Conservation (phyloP, 2,797 vertebrate genomes). For the Sebastes kiyomatsui region DNA sequence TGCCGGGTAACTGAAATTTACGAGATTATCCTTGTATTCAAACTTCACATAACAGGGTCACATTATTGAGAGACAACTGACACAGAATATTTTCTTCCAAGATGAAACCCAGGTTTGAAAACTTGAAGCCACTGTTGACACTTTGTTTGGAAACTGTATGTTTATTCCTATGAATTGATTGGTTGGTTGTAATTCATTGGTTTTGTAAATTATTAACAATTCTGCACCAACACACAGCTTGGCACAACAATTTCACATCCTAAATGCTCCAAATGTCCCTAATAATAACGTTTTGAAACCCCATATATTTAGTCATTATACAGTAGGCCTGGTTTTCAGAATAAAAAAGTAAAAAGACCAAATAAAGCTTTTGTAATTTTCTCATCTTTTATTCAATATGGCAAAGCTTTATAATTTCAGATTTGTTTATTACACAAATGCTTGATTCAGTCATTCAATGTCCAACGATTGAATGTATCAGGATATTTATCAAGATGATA, state of each 20-base stretch:
- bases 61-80: background rate
- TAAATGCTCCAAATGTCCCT: background rate
- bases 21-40: background rate
- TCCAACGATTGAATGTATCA: background rate
- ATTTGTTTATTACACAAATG: background rate
- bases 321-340: background rate
- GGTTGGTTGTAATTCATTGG: background rate
- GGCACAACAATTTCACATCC: background rate
- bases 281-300: background rate
- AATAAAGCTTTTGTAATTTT: background rate
- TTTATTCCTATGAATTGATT: background rate
- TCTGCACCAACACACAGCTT: background rate
- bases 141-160: background rate
- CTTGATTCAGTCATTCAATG: background rate
- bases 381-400: background rate
- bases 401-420: background rate
- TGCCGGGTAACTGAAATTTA: no score
- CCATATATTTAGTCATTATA: background rate
- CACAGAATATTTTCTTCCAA: background rate
- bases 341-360: background rate
- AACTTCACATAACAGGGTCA: background rate
- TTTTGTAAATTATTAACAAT: background rate
- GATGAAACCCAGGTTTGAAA: background rate
- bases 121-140: background rate
- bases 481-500: background rate